phyloP scores from a whole-genome alignment of 2,113 vertebrate species.

The Zeus faber region DNA sequence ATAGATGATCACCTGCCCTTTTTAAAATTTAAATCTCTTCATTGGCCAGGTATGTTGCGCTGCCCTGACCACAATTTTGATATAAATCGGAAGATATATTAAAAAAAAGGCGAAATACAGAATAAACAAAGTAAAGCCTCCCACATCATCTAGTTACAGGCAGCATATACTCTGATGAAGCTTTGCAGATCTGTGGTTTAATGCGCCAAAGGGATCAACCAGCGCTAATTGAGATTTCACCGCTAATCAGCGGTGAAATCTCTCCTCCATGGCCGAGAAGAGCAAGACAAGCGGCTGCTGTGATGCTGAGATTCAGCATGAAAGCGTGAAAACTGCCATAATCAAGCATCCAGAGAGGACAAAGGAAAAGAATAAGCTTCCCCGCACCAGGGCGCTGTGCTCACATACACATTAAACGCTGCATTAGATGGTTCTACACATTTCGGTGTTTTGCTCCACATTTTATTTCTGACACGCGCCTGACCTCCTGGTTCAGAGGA shows the following conservation, averaged over 20 bases:
- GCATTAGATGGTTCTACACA: too few relatives aligned
- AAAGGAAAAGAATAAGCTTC: constrained; percentile 54
- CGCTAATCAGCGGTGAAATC: constrained; percentile 61
- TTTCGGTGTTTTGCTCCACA: too few relatives aligned
- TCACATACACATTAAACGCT: constrained; percentile 71
- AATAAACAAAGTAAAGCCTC: too few relatives aligned
- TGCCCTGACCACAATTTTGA: too few relatives aligned
- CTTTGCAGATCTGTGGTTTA: constrained; percentile 4
- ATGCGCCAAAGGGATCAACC: constrained; percentile 10
- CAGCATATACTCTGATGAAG: too few relatives aligned
- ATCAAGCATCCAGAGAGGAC: constrained; percentile 50
- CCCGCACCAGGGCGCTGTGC: constrained; percentile 35
- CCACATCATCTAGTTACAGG: too few relatives aligned
- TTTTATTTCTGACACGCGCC: too few relatives aligned
- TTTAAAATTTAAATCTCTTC: too few relatives aligned
- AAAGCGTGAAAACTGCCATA: constrained; percentile 71
- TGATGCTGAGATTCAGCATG: constrained; percentile 49
- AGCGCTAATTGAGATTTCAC: constrained; percentile 63
- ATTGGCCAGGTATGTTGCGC: too few relatives aligned
- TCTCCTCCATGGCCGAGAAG: constrained; percentile 27
- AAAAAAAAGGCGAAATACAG: too few relatives aligned
- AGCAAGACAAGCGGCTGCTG: constrained; percentile 36
- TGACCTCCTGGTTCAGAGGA: too few relatives aligned
- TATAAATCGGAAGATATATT: too few relatives aligned
- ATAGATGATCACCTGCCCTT: constrained; percentile 24